Conservation (phyloP, 2,888 invertebrate species). For the Ochropleura leucogaster region DNA sequence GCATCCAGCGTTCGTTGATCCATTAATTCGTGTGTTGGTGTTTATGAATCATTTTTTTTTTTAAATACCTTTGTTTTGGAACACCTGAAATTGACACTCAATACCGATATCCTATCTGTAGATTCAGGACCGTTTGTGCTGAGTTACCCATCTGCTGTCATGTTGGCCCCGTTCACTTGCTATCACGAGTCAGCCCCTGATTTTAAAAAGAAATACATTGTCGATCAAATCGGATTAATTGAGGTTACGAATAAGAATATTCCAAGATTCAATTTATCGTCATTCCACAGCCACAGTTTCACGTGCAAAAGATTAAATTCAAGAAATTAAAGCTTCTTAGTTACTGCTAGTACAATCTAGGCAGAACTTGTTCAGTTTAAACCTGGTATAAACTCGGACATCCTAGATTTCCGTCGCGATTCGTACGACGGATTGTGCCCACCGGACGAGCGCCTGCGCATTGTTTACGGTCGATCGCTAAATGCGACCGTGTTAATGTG, state of each 20-base stretch:
- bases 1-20: no score
- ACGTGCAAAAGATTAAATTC: neutral
- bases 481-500: conserved; percentile 51
- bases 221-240: neutral
- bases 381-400: neutral
- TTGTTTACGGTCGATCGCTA: conserved; percentile 58
- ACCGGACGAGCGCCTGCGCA: conserved; percentile 43
- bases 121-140: neutral
- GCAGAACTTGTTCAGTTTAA: neutral
- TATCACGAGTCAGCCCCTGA: neutral
- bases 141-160: neutral
- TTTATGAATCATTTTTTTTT: neutral
- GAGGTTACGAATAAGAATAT: neutral
- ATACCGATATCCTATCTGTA: neutral
- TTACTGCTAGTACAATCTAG: neutral
- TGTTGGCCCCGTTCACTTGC: neutral
- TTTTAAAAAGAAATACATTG: neutral
- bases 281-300: no score
- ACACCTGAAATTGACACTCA: neutral
- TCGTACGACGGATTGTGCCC: conserved; percentile 6
- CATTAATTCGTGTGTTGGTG: no score
- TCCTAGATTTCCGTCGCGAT: conserved; percentile 16
- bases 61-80: neutral
- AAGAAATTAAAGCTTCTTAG: neutral
- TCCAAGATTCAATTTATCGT: neutral